Conservation (phyloP, 2,888 invertebrate species). For the Caenorhabditis sp. region DNA sequence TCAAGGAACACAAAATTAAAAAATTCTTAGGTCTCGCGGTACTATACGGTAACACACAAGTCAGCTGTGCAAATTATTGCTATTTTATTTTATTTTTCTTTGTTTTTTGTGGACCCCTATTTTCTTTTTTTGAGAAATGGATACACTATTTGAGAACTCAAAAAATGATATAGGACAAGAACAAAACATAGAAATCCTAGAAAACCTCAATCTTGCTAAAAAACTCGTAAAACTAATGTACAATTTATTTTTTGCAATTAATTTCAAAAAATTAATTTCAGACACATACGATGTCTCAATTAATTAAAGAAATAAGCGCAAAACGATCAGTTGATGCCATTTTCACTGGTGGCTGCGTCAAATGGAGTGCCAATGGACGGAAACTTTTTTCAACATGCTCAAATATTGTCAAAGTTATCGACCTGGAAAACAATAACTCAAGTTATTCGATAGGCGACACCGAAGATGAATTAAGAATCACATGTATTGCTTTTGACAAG, state of each 20-base stretch:
- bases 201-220: no score
- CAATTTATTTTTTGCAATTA: no score
- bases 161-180: no score
- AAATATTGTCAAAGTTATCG: conserved; percentile 62
- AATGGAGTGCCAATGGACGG: conserved; percentile 59
- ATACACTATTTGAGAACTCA: no score
- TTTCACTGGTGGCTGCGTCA: conserved; percentile 63
- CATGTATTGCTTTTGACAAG: conserved; percentile 52
- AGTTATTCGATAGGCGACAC: conserved; percentile 59
- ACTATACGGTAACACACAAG: conserved; percentile 17
- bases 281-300: conserved; percentile 33
- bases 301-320: conserved; percentile 40
- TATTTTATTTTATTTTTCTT: conserved; percentile 1
- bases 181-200: no score
- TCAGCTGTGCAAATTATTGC: conserved; percentile 10
- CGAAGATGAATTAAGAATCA: conserved; percentile 57
- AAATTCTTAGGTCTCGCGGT: conserved; percentile 4
- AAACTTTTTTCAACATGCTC: conserved; percentile 62
- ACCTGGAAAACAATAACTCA: conserved; percentile 46
- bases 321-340: conserved; percentile 47
- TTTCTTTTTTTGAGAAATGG: no score
- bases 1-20: conserved; percentile 24
- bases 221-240: no score
- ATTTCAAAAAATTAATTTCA: no score
- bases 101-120: conserved; percentile 1